Base-by-base conservation (phyloP, 2,113 vertebrate species). In the Micronycteris hirsuta region DNA sequence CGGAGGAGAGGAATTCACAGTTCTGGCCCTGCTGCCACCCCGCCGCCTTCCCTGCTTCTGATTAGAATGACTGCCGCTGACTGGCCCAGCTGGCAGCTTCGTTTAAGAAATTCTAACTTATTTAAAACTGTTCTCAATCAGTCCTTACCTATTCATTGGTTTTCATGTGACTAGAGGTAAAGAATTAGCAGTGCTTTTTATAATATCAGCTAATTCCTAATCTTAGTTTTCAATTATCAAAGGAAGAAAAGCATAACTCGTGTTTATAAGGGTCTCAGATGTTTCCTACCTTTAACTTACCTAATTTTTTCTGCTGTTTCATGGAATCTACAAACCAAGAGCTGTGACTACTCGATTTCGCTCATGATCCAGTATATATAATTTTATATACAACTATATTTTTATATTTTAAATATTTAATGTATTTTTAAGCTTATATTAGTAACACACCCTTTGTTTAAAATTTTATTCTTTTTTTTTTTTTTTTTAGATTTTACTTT, bases 51-150 rank as follows among this genome's bases (percentile, higher is more conserved):
- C 94, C 96, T 97, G 95, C 94, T 26, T 97, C 96, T 97, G 97
- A 96, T 98, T 97, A 96, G 93, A 96, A 96, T 70, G 91, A 94
- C 93, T 93, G 93, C 96, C 97, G 94, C 93, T 41, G 56, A 89
- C 90, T 58, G 86, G 96, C 96, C 97, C 96, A 98, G 95, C 96
- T 97, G 96, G 94, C 86, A 58, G 94, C 96, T 96, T 97, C 93
- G 41, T 94, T 97, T 97, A 86, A 93, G 93, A 97, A 92, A 92
- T 76, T 89, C 56, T 43, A 8, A 8, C 93, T 95, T 89, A 80
- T 61, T 96, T 94, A 83, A 97, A 93, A 76, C 63, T 74, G 61
- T 96, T 96, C 93, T 93, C 38, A 17, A 26, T 93, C 87, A 63
- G 54, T 43, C 81, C 81, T 95, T 95, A 70, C 56, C 65, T 92